Evolutionary conservation across 2,113 vertebrate species (phyloP).

Genomic region (Triplophysa rosa): DNA sequence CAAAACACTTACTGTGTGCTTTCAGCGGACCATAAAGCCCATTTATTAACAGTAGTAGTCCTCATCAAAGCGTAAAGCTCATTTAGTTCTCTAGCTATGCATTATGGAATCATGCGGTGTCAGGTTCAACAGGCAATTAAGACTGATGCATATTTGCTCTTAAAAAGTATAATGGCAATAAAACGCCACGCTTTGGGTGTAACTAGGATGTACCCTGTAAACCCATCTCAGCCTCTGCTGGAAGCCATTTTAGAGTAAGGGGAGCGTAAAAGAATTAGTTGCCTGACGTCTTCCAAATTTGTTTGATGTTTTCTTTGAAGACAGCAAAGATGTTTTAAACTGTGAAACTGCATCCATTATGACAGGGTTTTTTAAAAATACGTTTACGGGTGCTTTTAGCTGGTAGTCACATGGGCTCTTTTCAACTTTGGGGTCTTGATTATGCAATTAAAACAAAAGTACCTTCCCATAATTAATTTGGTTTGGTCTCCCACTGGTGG

Average conservation of each 20-base stretch:
- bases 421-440: neutral
- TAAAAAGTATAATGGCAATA: slow-evolving; percentile 11
- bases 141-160: slow-evolving; percentile 16
- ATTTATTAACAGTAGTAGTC: slow-evolving; percentile 46
- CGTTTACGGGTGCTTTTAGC: neutral
- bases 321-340: slow-evolving; percentile 1
- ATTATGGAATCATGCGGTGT: slow-evolving; percentile 1
- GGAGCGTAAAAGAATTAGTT: slow-evolving; percentile 32
- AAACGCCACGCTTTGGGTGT: slow-evolving; percentile 11
- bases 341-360: neutral
- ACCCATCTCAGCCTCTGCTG: slow-evolving; percentile 9
- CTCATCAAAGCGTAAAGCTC: slow-evolving; percentile 45
- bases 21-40: slow-evolving; percentile 43
- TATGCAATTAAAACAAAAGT: slow-evolving; percentile 9
- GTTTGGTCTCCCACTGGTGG: slow-evolving; percentile 40
- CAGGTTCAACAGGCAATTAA: slow-evolving; percentile 21
- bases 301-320: neutral
- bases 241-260: slow-evolving; percentile 25
- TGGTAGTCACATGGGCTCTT: neutral
- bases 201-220: slow-evolving; percentile 21
- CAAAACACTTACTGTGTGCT: slow-evolving; percentile 47
- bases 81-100: slow-evolving; percentile 27
- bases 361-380: neutral
- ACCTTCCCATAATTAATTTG: slow-evolving; percentile 30
- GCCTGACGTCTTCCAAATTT: neutral